Evolutionary conservation across 92 coral and sea anemone genomes (phyloP).

Genomic region (Palythoa heliodiscus): DNA sequence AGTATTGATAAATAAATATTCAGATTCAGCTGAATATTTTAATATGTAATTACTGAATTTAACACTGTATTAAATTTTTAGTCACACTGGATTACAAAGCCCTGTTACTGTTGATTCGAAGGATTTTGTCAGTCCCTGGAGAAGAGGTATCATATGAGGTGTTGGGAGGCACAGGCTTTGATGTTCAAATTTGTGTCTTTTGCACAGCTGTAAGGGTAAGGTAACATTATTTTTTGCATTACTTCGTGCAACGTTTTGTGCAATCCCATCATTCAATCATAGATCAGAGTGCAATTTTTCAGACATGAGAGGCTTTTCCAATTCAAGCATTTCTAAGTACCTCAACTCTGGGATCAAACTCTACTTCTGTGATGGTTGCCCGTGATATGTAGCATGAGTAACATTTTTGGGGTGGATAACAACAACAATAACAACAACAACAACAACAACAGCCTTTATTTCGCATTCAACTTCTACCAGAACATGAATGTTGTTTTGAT

Average conservation of each 20-base stretch:
- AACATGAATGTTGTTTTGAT: background rate
- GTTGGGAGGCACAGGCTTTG: conserved; percentile 44
- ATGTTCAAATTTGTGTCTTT: conserved; percentile 37
- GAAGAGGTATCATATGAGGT: conserved; percentile 11
- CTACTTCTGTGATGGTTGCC: background rate
- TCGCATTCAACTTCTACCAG: background rate
- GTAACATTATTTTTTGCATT: background rate
- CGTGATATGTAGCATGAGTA: background rate
- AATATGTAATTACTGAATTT: background rate
- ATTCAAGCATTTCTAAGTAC: background rate
- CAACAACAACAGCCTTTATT: no score
- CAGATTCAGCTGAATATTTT: background rate
- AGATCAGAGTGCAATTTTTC: background rate
- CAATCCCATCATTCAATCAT: background rate
- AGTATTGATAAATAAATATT: conserved; percentile 1
- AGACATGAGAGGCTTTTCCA: background rate
- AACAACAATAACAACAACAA: no score
- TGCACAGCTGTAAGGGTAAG: conserved; percentile 42
- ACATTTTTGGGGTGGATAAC: background rate
- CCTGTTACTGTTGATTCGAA: conserved; percentile 20
- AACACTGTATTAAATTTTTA: background rate
- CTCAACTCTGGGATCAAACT: background rate
- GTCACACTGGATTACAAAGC: conserved; percentile 45
- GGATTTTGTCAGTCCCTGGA: conserved; percentile 11
- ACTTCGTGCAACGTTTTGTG: background rate